phyloP scores from a whole-genome alignment of 2,113 vertebrate species.

The Phrynosoma blainvillii region DNA sequence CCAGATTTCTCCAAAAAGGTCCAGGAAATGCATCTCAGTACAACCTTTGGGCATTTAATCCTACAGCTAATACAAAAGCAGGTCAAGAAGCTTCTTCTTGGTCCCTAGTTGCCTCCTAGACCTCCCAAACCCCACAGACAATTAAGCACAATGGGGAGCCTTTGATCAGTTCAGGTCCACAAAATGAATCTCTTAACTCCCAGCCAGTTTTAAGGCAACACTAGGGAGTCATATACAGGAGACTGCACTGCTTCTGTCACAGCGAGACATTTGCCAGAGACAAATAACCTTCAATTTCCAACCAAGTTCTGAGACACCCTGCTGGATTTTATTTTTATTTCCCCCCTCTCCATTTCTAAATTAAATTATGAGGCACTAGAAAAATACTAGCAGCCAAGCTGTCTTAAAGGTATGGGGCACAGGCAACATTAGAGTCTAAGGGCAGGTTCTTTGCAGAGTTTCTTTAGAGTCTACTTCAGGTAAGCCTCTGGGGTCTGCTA shows the following conservation, averaged over 20 bases:
- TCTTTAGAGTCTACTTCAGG: too few species aligned
- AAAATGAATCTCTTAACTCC: conserved; percentile 54
- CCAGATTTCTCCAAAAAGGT: background rate
- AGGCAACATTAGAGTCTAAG: conserved; percentile 28
- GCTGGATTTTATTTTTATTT: conserved; percentile 7
- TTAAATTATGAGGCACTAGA: conserved; percentile 46
- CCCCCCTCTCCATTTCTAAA: conserved; percentile 45
- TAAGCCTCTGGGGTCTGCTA: background rate
- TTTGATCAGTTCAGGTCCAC: conserved; percentile 32
- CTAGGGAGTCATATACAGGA: conserved; percentile 42
- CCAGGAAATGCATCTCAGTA: background rate
- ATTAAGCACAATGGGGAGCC: conserved; percentile 32
- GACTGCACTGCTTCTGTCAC: conserved; percentile 40
- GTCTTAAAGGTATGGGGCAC: conserved; percentile 34
- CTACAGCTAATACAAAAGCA: conserved; percentile 19
- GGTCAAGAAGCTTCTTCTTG: conserved; percentile 6
- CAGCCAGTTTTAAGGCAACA: conserved; percentile 38
- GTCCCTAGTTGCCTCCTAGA: background rate
- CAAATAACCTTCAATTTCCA: conserved; percentile 61
- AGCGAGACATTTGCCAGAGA: conserved; percentile 52
- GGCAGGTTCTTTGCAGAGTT: background rate
- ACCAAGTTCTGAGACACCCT: conserved; percentile 45
- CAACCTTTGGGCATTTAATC: background rate
- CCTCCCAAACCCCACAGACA: conserved; percentile 23
- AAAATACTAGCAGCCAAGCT: conserved; percentile 37